These are phyloP conservation scores for Drosophila glabriapex DNA, from an alignment of 2,888 invertebrate species.

Conservation along the genomic window DNA sequence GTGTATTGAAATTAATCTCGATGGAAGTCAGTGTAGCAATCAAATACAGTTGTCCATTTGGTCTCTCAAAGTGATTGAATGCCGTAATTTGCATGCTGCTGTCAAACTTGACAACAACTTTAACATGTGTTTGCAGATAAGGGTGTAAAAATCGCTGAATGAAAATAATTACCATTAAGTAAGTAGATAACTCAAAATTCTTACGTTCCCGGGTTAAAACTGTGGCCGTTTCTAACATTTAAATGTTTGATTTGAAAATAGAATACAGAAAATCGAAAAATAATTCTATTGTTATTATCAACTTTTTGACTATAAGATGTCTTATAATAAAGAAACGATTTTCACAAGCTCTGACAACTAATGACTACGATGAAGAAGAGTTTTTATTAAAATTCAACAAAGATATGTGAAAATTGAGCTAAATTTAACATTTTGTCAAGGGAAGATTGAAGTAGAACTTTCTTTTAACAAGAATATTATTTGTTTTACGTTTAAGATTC, in stretches of 20 bases:
- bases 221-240: not conserved
- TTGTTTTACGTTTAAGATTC: not conserved
- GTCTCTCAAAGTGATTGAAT: slow-evolving; percentile 2
- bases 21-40: slow-evolving; percentile 12
- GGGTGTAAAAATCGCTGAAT: not conserved
- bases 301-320: not conserved
- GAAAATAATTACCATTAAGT: not conserved
- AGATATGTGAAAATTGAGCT: not conserved
- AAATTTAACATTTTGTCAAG: not conserved
- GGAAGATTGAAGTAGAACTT: not conserved
- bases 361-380: not conserved
- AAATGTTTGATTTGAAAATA: not conserved
- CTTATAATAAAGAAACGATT: not conserved
- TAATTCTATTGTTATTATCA: not conserved
- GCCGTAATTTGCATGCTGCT: slow-evolving; percentile 1
- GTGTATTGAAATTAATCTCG: slow-evolving; percentile 43
- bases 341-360: accelerated
- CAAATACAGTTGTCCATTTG: slow-evolving; percentile 1
- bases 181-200: not conserved
- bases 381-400: accelerated
- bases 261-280: not conserved
- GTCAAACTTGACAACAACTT: not conserved
- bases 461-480: not conserved
- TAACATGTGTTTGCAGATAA: not conserved
- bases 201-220: not conserved